Conservation (phyloP, 1,140 invertebrate species). For the Spodoptera frugiperda region DNA sequence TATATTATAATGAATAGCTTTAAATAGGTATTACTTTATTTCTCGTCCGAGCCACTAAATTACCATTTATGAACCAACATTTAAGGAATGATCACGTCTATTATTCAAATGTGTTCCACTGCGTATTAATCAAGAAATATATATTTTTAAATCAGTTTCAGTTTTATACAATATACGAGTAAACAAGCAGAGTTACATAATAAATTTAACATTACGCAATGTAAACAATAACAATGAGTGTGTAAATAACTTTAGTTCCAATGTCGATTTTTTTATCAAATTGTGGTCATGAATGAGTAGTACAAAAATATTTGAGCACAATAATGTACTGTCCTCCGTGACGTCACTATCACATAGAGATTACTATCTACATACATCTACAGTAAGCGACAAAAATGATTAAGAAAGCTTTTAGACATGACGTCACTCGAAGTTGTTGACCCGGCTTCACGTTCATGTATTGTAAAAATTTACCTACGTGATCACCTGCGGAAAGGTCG, state of each 20-base stretch:
- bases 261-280: background rate
- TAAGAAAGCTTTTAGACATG: constrained; percentile 67
- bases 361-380: constrained; percentile 19
- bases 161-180: no score
- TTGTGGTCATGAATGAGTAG: background rate
- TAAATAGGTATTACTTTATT: constrained; percentile 25
- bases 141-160: no score
- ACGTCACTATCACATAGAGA: constrained; percentile 5
- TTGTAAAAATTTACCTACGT: constrained; percentile 16
- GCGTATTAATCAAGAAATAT: no score
- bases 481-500: background rate
- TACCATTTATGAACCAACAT: background rate
- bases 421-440: constrained; percentile 66
- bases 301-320: constrained; percentile 13
- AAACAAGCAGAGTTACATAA: background rate
- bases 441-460: constrained; percentile 51
- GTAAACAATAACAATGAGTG: constrained; percentile 27
- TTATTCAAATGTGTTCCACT: background rate
- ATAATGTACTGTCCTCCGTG: background rate
- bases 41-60: constrained; percentile 8
- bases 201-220: background rate
- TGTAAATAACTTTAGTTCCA: constrained; percentile 1
- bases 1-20: constrained; percentile 50
- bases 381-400: constrained; percentile 48
- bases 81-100: background rate